Percentiles rank a stretch among this genome's conserved stretches.
phyloP scores from a whole-genome alignment of 2,113 vertebrate genomes.

The Panthera leo region DNA sequence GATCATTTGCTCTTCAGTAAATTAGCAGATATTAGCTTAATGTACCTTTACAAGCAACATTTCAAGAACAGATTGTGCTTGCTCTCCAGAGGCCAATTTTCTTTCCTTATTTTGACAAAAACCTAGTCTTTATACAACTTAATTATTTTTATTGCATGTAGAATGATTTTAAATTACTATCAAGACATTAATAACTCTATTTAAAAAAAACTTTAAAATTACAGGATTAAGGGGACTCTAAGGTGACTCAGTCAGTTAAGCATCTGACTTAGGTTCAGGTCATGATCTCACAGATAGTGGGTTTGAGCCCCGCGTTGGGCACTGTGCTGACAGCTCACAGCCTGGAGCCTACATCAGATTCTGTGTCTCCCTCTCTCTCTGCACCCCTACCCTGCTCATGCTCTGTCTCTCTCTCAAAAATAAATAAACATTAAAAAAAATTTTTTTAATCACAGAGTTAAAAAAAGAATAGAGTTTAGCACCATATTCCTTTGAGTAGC shows the following conservation, averaged over 20 bases:
- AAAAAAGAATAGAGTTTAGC: conserved; percentile 35
- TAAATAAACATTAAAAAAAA: no score
- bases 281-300: no score
- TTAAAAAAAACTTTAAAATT: conserved; percentile 52
- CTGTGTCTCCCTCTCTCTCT: no score
- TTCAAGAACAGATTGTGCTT: conserved; percentile 68
- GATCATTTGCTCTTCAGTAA: conserved; percentile 79
- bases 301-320: no score
- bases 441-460: background rate
- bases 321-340: no score
- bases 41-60: conserved; percentile 64
- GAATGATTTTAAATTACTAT: conserved; percentile 77
- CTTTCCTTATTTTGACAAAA: conserved; percentile 76
- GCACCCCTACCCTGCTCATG: no score
- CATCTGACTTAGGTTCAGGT: no score
- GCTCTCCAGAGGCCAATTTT: conserved; percentile 76
- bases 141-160: conserved; percentile 73
- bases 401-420: no score
- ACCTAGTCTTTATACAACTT: conserved; percentile 73
- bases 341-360: no score
- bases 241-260: no score
- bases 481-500: background rate
- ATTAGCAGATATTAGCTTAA: conserved; percentile 66
- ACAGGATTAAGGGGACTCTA: background rate
- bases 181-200: conserved; percentile 74